A percentile compares a stretch with the other conserved stretches of the same genome.
These are phyloP conservation scores for Pristionchus entomophagus DNA, from an alignment of 2,888 invertebrate genomes.

Conservation along the genomic window DNA sequence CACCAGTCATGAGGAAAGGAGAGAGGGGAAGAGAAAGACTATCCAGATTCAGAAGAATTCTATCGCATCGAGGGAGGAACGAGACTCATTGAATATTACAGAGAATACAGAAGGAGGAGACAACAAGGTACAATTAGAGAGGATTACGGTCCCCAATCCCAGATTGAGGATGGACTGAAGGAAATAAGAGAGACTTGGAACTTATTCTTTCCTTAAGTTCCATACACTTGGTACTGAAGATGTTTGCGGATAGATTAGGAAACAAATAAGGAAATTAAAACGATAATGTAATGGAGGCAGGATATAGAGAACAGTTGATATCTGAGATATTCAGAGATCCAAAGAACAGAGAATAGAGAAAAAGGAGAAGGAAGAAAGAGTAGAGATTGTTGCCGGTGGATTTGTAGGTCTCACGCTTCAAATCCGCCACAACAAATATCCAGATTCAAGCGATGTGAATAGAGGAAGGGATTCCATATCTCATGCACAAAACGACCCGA, in stretches of 20 bases:
- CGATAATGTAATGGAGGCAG: too few species aligned
- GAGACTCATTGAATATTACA: conserved; percentile 15
- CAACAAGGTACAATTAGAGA: not conserved
- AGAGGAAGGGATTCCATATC: not conserved
- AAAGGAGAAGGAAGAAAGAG: not conserved
- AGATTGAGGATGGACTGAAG: too few species aligned
- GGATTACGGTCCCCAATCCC: too few species aligned
- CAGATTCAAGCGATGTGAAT: not conserved
- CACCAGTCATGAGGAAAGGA: conserved; percentile 1
- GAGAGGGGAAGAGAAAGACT: conserved; percentile 3
- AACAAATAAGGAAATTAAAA: too few species aligned
- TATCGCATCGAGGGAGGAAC: not conserved
- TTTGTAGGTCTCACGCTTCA: not conserved
- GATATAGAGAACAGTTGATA: too few species aligned
- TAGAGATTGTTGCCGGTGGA: not conserved
- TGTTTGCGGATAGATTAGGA: too few species aligned
- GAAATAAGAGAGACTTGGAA: too few species aligned
- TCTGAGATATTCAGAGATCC: not conserved
- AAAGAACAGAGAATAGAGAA: not conserved
- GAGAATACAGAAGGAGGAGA: conserved; percentile 18
- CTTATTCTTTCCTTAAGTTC: too few species aligned
- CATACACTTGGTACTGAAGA: too few species aligned
- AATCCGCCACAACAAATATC: not conserved
- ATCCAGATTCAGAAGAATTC: not conserved
- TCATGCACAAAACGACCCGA: not conserved